Base-by-base conservation (phyloP, 2,113 vertebrate genomes). In the Rhombomys opimus region DNA sequence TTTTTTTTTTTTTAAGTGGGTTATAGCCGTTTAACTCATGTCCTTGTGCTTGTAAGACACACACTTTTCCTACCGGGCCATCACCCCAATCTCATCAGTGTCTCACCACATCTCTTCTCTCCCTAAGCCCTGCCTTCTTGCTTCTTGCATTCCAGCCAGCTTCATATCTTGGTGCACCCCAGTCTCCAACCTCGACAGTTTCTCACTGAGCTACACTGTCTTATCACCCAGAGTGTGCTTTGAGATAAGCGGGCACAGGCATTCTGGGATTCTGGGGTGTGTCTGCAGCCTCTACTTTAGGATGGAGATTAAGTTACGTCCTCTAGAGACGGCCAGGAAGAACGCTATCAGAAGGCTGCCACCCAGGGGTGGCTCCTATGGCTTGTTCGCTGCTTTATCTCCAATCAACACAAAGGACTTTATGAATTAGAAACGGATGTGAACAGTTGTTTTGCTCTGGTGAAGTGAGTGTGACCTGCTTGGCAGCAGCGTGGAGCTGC, bases 371-470 rank as follows among this genome's bases (percentile, higher is more conserved):
- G n/a, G 86, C 59, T 63, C 75, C 32, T 57, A 30, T 0, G 35
- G 75, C 11, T 38, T 13, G 46, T 59, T 61, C 30, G 10, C 15
- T 89, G 87, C 61, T 70, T 87, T 70, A 78, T 63, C 50, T 89
- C 17, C 22, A 38, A 59, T 61, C 54, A 90, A 25, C 41, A 89
- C 11, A 68, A 89, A 89, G 67, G 82, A 81, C 90, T 95, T 95
- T 22, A 57, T 63, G 54, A 87, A 87, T 80, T 22, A 95, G 81
- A 89, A 90, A 76, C n/a, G 15, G 81, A 63, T 17, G 17, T 84
- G 68, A 77, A 46, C 76, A n/a, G 57, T 38, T 77, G 32, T 11
- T 80, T 89, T 38, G 67, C 88, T 75, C 41, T 11, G 32, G 63
- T 73, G 61, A 90, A 57, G 14, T 23, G n/a, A 77, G 80, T 23